These are phyloP conservation scores for Microtus oregoni DNA, from an alignment of 2,113 vertebrate genomes.

Conservation along the genomic window DNA sequence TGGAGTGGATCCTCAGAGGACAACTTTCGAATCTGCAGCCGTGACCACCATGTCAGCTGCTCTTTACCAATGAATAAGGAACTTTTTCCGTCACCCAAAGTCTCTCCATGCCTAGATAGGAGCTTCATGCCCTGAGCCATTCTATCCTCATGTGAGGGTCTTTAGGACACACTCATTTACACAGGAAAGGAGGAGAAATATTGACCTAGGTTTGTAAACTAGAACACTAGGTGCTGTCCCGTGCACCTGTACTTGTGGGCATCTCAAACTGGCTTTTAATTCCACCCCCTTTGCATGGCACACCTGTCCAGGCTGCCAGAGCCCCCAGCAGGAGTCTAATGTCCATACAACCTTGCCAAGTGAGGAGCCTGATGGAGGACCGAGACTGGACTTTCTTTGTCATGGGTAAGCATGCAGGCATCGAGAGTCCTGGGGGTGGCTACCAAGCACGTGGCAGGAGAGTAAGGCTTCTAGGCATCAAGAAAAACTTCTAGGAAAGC, in stretches of 20 bases:
- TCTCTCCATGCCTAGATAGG: too few species aligned
- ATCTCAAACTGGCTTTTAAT: too few species aligned
- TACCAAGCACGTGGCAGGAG: not conserved
- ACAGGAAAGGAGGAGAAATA: not conserved
- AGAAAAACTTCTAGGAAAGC: not conserved
- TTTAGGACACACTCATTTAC: not conserved
- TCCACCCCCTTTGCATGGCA: too few species aligned
- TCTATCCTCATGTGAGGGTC: not conserved
- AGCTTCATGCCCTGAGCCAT: not conserved
- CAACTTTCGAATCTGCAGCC: too few species aligned
- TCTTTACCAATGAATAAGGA: not conserved
- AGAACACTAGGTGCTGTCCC: not conserved
- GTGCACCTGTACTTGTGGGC: not conserved
- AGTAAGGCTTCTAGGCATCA: fast-evolving
- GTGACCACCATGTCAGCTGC: not conserved
- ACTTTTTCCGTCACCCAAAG: not conserved
- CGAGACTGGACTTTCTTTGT: not conserved
- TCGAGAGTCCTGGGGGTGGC: not conserved
- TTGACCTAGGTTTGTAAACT: not conserved
- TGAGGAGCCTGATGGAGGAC: too few species aligned
- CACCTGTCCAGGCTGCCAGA: not conserved
- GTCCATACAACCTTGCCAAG: too few species aligned
- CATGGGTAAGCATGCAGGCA: not conserved
- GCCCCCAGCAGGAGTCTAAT: not conserved
- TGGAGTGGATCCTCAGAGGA: too few species aligned